These are phyloP conservation scores for Aix galericulata DNA, from an alignment of 2,113 vertebrate species.

Conservation along the genomic window DNA sequence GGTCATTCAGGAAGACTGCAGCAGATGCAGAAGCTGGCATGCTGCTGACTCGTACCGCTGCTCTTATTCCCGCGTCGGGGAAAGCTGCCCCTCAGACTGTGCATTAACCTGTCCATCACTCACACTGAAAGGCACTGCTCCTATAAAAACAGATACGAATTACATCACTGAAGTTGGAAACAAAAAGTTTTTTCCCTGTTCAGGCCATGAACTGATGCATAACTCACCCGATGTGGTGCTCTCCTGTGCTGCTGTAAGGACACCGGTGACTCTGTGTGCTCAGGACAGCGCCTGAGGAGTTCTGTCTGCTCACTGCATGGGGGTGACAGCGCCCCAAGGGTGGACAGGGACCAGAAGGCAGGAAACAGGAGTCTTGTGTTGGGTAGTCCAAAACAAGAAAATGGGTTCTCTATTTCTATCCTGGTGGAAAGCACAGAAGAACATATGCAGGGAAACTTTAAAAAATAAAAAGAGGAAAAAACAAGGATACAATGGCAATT, in stretches of 20 bases:
- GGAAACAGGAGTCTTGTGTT: not conserved
- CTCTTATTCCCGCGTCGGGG: not conserved
- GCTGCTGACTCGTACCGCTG: not conserved
- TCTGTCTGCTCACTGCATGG: rapidly evolving
- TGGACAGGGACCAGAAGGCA: not conserved
- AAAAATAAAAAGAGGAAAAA: not conserved
- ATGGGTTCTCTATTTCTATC: not conserved
- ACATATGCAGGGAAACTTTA: not conserved
- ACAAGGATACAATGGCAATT: not conserved
- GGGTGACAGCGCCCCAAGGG: not conserved
- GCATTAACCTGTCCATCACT: not conserved
- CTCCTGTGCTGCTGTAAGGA: not conserved
- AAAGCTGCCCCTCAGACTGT: not conserved
- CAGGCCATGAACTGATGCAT: not conserved
- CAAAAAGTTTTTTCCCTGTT: not conserved
- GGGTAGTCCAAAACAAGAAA: rapidly evolving
- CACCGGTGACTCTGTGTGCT: rapidly evolving
- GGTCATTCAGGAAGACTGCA: not conserved
- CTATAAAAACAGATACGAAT: not conserved
- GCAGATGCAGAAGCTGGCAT: not conserved
- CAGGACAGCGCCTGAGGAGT: rapidly evolving
- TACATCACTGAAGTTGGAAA: not conserved
- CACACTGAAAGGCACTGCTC: not conserved
- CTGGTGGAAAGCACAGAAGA: not conserved
- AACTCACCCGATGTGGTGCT: not conserved